Evolutionary conservation across 2,888 invertebrate species (phyloP).

Genomic region (Aproaerema taeniolella): DNA sequence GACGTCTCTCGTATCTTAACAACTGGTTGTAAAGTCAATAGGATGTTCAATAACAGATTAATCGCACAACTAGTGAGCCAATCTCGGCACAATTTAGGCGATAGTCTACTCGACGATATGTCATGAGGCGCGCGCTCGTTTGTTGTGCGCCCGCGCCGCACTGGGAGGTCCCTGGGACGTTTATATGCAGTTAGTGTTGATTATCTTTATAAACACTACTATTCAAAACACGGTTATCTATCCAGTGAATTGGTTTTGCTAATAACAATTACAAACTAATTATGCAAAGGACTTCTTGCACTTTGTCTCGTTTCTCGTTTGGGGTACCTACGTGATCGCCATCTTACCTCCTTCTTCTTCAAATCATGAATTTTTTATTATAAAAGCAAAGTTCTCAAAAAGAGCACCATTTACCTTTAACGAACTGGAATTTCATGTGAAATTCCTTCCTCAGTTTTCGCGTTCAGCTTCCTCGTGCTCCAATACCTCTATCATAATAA

Average conservation of each 20-base stretch:
- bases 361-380: too few relatives aligned
- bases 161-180: slow-evolving; percentile 27
- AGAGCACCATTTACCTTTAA: too few relatives aligned
- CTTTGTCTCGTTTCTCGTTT: too few relatives aligned
- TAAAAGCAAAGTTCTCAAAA: too few relatives aligned
- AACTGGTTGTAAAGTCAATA: slow-evolving; percentile 15
- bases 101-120: slow-evolving; percentile 21
- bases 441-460: too few relatives aligned
- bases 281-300: too few relatives aligned
- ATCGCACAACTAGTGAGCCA: slow-evolving; percentile 18
- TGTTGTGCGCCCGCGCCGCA: slow-evolving; percentile 15
- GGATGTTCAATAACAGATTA: slow-evolving; percentile 20
- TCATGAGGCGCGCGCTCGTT: slow-evolving; percentile 22
- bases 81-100: slow-evolving; percentile 23
- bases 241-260: too few relatives aligned
- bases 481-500: slow-evolving; percentile 5
- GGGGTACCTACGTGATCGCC: too few relatives aligned
- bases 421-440: too few relatives aligned
- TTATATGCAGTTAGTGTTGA: slow-evolving; percentile 19
- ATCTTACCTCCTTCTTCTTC: too few relatives aligned
- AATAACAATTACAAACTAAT: too few relatives aligned
- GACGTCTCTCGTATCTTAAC: slow-evolving; percentile 16
- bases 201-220: neutral
- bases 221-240: too few relatives aligned
- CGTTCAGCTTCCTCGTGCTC: neutral